These are phyloP conservation scores for Homarus americanus DNA, from an alignment of 1,140 invertebrate species.

Conservation along the genomic window DNA sequence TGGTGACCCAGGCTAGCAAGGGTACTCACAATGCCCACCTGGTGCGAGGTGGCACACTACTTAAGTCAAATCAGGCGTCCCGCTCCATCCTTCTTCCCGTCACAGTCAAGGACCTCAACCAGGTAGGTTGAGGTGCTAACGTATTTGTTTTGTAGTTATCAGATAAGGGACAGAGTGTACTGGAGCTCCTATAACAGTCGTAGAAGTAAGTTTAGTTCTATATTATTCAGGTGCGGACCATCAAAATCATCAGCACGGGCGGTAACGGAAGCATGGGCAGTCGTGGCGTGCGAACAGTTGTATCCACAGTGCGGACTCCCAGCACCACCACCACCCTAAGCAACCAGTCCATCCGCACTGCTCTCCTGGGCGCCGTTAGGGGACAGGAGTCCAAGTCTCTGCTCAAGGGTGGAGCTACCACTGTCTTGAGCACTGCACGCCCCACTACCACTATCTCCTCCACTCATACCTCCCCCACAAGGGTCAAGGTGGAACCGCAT, in stretches of 20 bases:
- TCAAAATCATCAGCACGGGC: constrained; percentile 69
- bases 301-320: constrained; percentile 59
- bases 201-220: too few relatives aligned
- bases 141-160: too few relatives aligned
- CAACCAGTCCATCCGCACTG: constrained; percentile 47
- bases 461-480: constrained; percentile 22
- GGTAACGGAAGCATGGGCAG: constrained; percentile 31
- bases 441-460: constrained; percentile 8
- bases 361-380: constrained; percentile 45
- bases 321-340: constrained; percentile 37
- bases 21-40: constrained; percentile 36
- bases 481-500: constrained; percentile 37
- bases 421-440: not conserved
- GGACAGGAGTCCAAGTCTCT: constrained; percentile 46
- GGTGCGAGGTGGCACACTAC: constrained; percentile 34
- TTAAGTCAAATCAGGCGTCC: constrained; percentile 45
- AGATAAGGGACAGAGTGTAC: too few relatives aligned
- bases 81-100: constrained; percentile 63
- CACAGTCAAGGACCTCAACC: constrained; percentile 64
- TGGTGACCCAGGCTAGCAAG: constrained; percentile 60
- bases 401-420: constrained; percentile 27
- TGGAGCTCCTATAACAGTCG: too few relatives aligned
- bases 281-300: constrained; percentile 49
- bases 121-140: too few relatives aligned
- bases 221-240: constrained; percentile 59